Evolutionary conservation across 2,113 vertebrate genomes (phyloP).

Genomic region (Cavia aperea): DNA sequence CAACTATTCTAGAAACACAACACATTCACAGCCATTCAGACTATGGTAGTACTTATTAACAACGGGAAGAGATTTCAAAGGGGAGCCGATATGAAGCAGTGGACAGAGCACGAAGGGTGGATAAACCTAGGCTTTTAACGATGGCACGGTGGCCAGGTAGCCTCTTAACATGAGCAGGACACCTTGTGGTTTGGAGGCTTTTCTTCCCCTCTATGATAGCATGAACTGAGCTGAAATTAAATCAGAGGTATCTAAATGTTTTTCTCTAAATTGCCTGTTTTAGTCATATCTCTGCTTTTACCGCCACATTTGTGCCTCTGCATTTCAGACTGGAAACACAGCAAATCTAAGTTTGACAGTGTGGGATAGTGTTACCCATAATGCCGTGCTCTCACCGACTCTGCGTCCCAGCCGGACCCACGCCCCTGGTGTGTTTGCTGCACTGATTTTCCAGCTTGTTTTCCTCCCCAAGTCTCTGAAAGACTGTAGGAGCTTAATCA

Average conservation of each 20-base stretch:
- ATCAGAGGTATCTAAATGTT: conserved; percentile 21
- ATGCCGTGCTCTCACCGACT: conserved; percentile 21
- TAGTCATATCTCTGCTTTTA: neutral
- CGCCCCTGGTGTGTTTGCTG: conserved; percentile 33
- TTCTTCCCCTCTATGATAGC: neutral
- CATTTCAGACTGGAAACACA: conserved; percentile 40
- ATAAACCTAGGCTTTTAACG: neutral
- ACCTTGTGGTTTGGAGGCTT: neutral
- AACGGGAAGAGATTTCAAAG: neutral
- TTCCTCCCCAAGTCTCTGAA: conserved; percentile 45
- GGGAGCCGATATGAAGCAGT: neutral
- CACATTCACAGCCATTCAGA: neutral
- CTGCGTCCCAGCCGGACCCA: conserved; percentile 18
- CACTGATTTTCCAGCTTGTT: conserved; percentile 36
- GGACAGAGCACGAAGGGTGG: neutral
- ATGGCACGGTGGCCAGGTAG: neutral
- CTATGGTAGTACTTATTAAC: neutral
- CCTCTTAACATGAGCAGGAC: neutral
- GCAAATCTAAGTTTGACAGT: conserved; percentile 40
- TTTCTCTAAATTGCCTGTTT: neutral
- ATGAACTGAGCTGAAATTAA: neutral
- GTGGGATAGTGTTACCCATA: conserved; percentile 12
- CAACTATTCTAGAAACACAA: neutral
- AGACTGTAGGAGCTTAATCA: conserved; percentile 33
- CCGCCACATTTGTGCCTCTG: conserved; percentile 20